A percentile compares a stretch with the other conserved stretches of the same genome.
These are phyloP conservation scores for Triplophysa rosa DNA, from an alignment of 2,113 vertebrate species.

Conservation along the genomic window DNA sequence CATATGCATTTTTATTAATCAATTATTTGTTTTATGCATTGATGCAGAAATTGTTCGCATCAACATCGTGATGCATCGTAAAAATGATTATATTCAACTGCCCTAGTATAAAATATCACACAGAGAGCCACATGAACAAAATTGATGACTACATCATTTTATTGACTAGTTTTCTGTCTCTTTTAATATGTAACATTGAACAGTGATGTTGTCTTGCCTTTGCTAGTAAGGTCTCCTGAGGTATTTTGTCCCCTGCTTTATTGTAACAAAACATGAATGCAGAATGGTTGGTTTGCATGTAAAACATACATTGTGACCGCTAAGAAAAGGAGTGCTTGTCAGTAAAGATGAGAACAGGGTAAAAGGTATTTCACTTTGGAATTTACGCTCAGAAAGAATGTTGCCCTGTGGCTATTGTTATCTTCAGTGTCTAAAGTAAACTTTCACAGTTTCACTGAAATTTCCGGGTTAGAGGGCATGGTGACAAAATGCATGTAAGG, in stretches of 20 bases:
- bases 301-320: not conserved
- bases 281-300: not conserved
- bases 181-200: not conserved
- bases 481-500: no score
- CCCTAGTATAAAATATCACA: no score
- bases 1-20: no score
- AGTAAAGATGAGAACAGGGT: not conserved
- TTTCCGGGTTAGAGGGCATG: not conserved
- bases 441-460: not conserved
- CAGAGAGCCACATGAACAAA: no score
- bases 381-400: conserved; percentile 9
- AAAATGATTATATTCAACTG: no score
- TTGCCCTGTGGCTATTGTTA: not conserved
- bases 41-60: no score
- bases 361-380: not conserved
- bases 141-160: no score
- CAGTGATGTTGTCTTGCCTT: not conserved
- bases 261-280: not conserved
- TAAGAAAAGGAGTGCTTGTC: not conserved
- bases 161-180: not conserved
- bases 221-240: not conserved
- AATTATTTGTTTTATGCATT: no score
- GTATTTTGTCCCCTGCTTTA: not conserved
- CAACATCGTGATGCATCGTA: no score
- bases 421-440: not conserved